Evolutionary conservation across 2,113 vertebrate species (phyloP).

Genomic region (Fulmarus glacialis): DNA sequence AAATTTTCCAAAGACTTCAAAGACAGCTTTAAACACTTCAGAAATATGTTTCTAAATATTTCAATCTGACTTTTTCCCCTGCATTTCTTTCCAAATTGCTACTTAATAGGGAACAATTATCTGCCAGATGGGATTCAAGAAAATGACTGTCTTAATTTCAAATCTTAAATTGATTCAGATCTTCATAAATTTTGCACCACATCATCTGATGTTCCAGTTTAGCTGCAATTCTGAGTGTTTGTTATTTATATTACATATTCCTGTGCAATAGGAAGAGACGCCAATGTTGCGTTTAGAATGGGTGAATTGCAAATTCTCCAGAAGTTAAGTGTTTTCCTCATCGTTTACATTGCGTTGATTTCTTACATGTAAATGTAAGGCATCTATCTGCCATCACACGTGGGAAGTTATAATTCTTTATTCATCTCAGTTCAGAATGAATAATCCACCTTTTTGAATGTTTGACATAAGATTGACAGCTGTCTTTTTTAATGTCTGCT

Average conservation of each 20-base stretch:
- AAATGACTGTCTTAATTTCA: background rate
- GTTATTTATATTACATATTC: background rate
- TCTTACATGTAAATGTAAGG: background rate
- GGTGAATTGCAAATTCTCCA: background rate
- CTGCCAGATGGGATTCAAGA: background rate
- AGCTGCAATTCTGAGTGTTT: background rate
- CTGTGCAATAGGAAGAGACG: background rate
- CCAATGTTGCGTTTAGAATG: background rate
- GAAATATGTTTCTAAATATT: constrained; percentile 38
- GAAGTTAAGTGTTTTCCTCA: background rate
- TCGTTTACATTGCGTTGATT: background rate
- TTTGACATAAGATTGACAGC: background rate
- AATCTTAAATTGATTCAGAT: background rate
- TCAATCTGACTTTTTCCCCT: background rate
- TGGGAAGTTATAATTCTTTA: background rate
- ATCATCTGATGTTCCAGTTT: background rate
- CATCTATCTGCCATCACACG: background rate
- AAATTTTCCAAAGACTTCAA: constrained; percentile 42
- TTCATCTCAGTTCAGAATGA: constrained; percentile 8
- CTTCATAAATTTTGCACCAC: background rate
- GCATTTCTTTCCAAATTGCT: constrained; percentile 44
- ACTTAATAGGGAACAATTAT: background rate
- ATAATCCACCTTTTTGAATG: background rate
- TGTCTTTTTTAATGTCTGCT: background rate
- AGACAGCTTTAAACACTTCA: constrained; percentile 32